Conservation (phyloP, 2,797 vertebrate genomes). For the Psittacula echo region DNA sequence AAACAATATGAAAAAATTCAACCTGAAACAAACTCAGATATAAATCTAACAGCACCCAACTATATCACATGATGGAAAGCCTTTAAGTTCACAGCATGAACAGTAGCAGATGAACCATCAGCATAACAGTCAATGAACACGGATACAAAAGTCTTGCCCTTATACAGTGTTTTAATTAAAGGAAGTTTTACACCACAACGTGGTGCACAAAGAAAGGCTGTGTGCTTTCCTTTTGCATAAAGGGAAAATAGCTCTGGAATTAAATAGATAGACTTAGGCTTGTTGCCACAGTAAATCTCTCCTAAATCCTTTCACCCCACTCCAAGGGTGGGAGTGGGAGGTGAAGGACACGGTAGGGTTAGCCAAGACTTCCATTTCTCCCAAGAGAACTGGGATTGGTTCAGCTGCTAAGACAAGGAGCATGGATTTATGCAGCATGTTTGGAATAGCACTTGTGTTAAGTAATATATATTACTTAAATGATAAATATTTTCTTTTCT, state of each 20-base stretch:
- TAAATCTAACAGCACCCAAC: neutral
- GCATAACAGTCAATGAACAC: neutral
- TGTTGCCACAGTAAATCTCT: conserved; percentile 45
- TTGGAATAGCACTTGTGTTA: conserved; percentile 39
- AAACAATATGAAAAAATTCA: neutral
- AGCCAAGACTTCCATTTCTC: conserved; percentile 44
- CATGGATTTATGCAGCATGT: conserved; percentile 23
- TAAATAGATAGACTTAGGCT: conserved; percentile 7
- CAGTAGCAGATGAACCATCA: neutral
- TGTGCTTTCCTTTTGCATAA: neutral
- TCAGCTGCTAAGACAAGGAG: neutral
- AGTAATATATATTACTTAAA: neutral
- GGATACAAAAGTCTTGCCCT: neutral
- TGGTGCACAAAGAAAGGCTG: neutral
- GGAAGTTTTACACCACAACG: neutral
- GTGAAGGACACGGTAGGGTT: neutral
- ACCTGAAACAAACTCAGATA: neutral
- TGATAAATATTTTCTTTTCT: neutral
- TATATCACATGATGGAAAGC: neutral
- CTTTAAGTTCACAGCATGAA: neutral
- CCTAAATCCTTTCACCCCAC: conserved; percentile 36
- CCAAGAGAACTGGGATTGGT: neutral
- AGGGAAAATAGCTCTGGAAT: neutral
- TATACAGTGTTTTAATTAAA: neutral
- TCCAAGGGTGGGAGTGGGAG: conserved; percentile 44